phyloP scores from a whole-genome alignment of 2,113 vertebrate genomes.

The Morone saxatilis region DNA sequence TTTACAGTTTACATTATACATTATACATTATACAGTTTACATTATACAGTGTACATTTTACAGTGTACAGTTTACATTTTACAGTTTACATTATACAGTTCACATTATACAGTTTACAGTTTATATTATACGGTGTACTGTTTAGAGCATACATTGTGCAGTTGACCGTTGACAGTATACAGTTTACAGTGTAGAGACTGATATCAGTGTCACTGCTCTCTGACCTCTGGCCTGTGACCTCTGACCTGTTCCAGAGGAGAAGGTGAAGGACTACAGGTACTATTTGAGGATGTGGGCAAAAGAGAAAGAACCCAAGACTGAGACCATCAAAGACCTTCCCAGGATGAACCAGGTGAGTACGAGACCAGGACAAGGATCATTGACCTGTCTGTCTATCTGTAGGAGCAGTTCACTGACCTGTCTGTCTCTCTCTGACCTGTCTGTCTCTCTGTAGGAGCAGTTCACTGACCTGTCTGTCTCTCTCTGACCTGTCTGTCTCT shows the following conservation, averaged over 20 bases:
- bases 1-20: no score
- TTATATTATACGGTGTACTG: no score
- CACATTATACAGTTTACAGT: no score
- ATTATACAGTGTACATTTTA: no score
- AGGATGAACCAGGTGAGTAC: conserved; percentile 95
- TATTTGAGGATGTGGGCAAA: conserved; percentile 96
- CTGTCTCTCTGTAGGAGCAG: conserved; percentile 87
- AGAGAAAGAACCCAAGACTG: conserved; percentile 92
- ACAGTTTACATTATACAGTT: no score
- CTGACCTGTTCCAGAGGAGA: conserved; percentile 85
- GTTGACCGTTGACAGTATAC: no score
- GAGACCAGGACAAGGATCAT: not conserved
- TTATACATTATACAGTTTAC: no score
- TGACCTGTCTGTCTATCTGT: not conserved
- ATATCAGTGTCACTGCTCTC: no score
- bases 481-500: conserved; percentile 9
- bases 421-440: not conserved
- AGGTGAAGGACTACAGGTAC: conserved; percentile 93
- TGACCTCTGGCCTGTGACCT: not conserved
- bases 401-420: not conserved
- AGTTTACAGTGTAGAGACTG: no score
- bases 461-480: conserved; percentile 92
- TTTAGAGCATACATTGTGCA: no score
- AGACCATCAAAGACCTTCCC: conserved; percentile 96
- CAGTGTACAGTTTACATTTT: no score